Percentiles rank a stretch among this genome's conserved stretches.
phyloP scores from a whole-genome alignment of 2,113 vertebrate genomes.

The Callaeas wilsoni region DNA sequence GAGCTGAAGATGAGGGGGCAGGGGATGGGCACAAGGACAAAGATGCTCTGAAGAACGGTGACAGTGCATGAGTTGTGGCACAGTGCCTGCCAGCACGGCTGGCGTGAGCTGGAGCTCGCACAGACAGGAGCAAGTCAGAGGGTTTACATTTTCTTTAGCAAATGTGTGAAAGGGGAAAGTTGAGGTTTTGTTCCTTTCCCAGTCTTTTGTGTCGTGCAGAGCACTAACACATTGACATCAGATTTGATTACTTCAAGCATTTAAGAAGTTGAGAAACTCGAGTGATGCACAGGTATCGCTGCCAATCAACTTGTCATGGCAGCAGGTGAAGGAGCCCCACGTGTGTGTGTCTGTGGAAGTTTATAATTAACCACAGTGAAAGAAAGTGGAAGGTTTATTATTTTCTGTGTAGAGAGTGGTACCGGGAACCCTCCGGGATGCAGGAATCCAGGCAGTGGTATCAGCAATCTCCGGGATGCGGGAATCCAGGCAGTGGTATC shows the following conservation, averaged over 20 bases:
- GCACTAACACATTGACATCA: not conserved
- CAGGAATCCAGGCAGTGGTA: not conserved
- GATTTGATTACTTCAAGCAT: not conserved
- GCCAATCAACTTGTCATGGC: not conserved
- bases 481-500: fast-evolving
- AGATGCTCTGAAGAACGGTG: not conserved
- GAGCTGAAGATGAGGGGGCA: not conserved
- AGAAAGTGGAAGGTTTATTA: not conserved
- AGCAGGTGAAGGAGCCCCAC: not conserved
- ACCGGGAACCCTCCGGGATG: not conserved
- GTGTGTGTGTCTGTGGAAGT: not conserved
- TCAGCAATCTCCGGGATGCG: not conserved
- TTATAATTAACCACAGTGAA: not conserved
- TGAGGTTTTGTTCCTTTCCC: not conserved
- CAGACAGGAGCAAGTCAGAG: not conserved
- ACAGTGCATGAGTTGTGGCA: fast-evolving
- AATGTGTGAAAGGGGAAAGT: not conserved
- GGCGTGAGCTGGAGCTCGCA: not conserved
- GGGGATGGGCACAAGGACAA: not conserved
- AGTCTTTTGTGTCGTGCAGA: not conserved
- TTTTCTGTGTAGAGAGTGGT: not conserved
- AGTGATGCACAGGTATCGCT: not conserved
- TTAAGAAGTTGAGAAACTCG: not conserved
- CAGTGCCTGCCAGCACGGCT: not conserved
- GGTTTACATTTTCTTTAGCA: not conserved